Base-by-base conservation (phyloP, 2,113 vertebrate species). In the Herpetotheres cachinnans region DNA sequence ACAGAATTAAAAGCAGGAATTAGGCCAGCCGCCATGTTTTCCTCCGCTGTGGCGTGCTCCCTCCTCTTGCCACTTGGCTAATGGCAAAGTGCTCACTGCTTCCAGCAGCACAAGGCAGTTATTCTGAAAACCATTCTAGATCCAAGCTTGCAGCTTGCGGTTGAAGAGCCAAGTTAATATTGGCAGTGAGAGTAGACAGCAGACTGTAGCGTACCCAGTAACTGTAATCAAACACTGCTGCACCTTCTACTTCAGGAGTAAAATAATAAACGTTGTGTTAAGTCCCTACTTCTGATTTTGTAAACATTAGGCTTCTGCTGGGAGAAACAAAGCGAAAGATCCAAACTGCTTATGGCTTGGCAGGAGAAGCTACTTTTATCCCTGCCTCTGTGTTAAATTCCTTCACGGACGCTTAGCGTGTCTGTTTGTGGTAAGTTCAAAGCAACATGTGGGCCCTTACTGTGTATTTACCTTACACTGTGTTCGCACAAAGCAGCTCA, bases 41-140 rank as follows among this genome's bases (percentile, higher is more conserved):
- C 26, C 21, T 76, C 2, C 1, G 10, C 32, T 90, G 34, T 2
- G 5, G 8, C 0, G 0, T 9, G 4, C 25, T 58, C n/a, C 15
- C 18, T 89, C 2, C 20, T 63, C 38, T 40, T 84, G 21, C 52
- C 14, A 1, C 44, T 82, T 2, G 4, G 42, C 52, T 78, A 44
- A 38, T 24, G 20, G 26, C 26, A 21, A 65, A 65, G 47, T 0
- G 2, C 52, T 89, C 21, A 1, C 32, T 49, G 30, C 17, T 79
- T 67, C 30, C 13, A 24, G 18, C 55, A 91, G 52, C 34, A 40
- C 32, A 25, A 52, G 36, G 54, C 3, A 3, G 11, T 32, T 77
- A 38, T 25, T 86, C 52, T 70, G 69, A 80, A 73, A 63, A 52
- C 9, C 8, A 6, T 29, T 65, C 0, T 0, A 81, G 63, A 52